Evolutionary conservation across 2,888 invertebrate species (phyloP).

Genomic region (Clunio marinus): DNA sequence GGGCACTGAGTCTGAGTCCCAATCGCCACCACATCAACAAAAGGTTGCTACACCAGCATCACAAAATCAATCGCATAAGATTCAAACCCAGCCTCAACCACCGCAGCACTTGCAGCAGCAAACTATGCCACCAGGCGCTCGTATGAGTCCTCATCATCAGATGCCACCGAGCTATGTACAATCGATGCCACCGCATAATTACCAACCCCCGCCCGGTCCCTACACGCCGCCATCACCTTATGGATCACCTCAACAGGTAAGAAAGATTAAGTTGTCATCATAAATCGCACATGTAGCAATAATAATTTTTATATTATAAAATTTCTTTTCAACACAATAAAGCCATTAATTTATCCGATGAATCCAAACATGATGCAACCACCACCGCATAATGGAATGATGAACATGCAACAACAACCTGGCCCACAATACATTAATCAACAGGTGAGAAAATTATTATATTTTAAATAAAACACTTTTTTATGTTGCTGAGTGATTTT

Average conservation of each 20-base stretch:
- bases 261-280: conserved; percentile 44
- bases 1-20: conserved; percentile 31
- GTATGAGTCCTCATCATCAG: conserved; percentile 35
- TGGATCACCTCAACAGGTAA: conserved; percentile 45
- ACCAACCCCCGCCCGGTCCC: conserved; percentile 21
- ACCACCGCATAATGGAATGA: conserved; percentile 26
- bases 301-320: too few relatives aligned
- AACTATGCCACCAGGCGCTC: conserved; percentile 40
- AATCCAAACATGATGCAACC: conserved; percentile 39
- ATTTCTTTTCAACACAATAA: background rate
- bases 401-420: conserved; percentile 46
- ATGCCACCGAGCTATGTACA: conserved; percentile 34
- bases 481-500: background rate
- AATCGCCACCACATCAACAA: conserved; percentile 41
- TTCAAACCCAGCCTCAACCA: conserved; percentile 39
- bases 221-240: conserved; percentile 44
- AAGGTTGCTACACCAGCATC: conserved; percentile 40
- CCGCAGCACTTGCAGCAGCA: conserved; percentile 41
- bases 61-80: conserved; percentile 42
- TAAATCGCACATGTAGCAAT: too few relatives aligned
- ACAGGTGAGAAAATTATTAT: conserved; percentile 48
- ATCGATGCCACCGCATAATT: conserved; percentile 16
- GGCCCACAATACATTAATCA: conserved; percentile 53
- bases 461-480: conserved; percentile 6
- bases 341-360: conserved; percentile 37